Conservation (phyloP, 2,113 vertebrate genomes). For the Myotis davidii region DNA sequence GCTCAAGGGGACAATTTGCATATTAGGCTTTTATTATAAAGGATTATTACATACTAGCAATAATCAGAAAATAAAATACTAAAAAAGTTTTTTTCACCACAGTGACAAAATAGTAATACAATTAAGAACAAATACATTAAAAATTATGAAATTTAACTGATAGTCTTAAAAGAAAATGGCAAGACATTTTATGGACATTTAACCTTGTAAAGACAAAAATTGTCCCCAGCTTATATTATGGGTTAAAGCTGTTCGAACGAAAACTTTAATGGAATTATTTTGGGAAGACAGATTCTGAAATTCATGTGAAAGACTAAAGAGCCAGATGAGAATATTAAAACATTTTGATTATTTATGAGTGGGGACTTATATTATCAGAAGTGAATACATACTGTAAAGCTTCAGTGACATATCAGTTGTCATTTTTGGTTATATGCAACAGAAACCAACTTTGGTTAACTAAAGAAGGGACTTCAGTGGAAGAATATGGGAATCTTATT, state of each 20-base stretch:
- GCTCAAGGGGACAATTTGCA: no score
- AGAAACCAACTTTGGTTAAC: neutral
- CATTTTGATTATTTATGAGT: neutral
- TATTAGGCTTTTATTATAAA: no score
- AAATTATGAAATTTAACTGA: neutral
- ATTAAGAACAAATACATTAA: neutral
- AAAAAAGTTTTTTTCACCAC: neutral
- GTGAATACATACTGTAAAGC: neutral
- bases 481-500: neutral
- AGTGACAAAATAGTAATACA: neutral
- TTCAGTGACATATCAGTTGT: neutral
- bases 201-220: neutral
- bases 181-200: neutral
- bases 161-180: neutral
- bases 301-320: neutral
- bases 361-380: neutral
- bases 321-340: neutral
- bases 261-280: neutral
- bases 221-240: neutral
- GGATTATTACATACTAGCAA: no score
- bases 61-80: neutral
- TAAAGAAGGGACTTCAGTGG: neutral
- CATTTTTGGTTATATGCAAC: neutral
- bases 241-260: neutral
- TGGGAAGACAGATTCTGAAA: constrained; percentile 2